Evolutionary conservation across 1,140 invertebrate genomes (phyloP), one percentile per base, ranked within the genome.

Genomic region (Copidosoma floridanum): DNA sequence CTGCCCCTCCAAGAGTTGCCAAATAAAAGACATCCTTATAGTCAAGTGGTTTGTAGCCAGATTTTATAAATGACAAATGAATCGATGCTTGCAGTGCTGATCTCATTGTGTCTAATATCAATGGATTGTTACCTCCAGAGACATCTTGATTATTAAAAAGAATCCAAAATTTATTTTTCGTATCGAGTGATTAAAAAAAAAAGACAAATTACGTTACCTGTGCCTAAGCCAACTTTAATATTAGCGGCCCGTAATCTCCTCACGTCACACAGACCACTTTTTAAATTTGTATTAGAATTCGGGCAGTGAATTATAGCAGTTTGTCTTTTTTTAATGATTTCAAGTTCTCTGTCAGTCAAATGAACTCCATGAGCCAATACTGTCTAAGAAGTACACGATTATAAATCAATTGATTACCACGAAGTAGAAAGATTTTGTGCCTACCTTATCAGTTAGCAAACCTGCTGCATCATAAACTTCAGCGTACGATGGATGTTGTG

Each of bases 291-390:
- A 76, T 97, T 97, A 7, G 93, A 95, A 40, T 88, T 86, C 1
- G 94, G 91, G 75, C 94, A 97, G 74, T 96, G 93, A 3, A 91
- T 85, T 10, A 96, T 75, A 2, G 89, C 85, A 12, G 85, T 84
- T 4, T 83, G 83, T 46, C 81, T 80, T 20, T 81, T 57, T 26
- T 79, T 81, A n/a, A 97, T 70, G 11, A 90, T 57, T n/a, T 80
- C 62, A 8, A 93, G 78, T 76, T 96, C 94, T 7, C 81, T 75
- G 41, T 92, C 85, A 20, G 77, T 79, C 16, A 95, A 76, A 77
- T 93, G 82, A 27, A 95, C 81, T 16, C 86, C 90, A 75, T 97
- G 94, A 3, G 92, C 94, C 79, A 96, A 77, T 20, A 90, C 72
- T 16, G 88, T 89, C 86, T 90, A 68, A 51, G 76, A 65, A 57